Evolutionary conservation across 2,797 vertebrate species (phyloP).

Genomic region (Mycteria americana): DNA sequence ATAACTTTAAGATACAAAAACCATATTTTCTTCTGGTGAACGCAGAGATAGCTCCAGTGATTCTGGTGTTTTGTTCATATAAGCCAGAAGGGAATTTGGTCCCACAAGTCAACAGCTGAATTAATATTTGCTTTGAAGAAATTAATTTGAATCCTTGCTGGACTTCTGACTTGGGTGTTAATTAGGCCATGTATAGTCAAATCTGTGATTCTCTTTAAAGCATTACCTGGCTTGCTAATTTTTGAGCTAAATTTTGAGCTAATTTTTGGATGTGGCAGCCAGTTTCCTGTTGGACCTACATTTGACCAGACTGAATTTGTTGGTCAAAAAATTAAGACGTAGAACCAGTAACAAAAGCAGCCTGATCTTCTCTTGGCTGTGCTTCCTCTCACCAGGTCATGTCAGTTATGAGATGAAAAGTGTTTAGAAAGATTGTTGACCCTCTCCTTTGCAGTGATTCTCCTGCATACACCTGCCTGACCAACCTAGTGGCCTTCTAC

Average conservation of each 20-base stretch:
- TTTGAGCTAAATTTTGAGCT: neutral
- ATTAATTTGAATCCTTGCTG: neutral
- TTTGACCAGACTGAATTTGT: neutral
- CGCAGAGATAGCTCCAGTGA: neutral
- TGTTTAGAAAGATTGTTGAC: neutral
- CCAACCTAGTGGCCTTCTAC: too few relatives aligned
- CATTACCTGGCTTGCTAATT: neutral
- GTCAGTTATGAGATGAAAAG: too few relatives aligned
- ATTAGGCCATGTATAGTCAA: neutral
- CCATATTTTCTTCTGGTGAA: neutral
- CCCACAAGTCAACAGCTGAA: neutral
- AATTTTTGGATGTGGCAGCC: neutral
- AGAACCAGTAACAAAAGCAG: neutral
- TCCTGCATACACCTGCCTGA: neutral
- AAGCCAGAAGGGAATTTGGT: neutral
- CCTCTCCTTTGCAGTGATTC: neutral
- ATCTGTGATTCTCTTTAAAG: neutral
- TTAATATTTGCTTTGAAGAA: neutral
- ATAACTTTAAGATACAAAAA: neutral
- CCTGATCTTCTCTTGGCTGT: neutral
- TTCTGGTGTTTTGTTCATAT: neutral
- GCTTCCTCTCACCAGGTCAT: neutral
- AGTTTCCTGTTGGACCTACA: neutral
- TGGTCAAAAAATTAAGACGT: fast-evolving
- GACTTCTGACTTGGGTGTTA: neutral